These are phyloP conservation scores for Tubulanus polymorphus DNA, from an alignment of 2,888 invertebrate genomes.

Conservation along the genomic window DNA sequence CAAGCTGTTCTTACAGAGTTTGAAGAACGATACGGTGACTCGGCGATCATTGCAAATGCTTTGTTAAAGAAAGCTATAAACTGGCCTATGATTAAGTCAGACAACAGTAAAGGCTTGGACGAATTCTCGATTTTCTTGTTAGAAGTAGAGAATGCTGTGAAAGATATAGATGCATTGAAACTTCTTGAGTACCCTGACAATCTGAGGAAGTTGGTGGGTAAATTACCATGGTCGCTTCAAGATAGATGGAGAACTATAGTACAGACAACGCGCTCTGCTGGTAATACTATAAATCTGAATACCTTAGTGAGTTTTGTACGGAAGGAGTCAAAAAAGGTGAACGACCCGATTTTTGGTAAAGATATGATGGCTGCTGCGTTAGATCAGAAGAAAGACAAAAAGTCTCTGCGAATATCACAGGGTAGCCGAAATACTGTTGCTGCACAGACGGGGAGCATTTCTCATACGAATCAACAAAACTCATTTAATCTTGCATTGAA, in stretches of 20 bases:
- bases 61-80: constrained; percentile 4
- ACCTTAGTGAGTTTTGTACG: constrained; percentile 3
- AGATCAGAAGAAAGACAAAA: too few relatives aligned
- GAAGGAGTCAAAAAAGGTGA: constrained; percentile 3
- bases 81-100: constrained; percentile 6
- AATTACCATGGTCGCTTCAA: too few relatives aligned
- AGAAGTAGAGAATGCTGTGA: neutral
- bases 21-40: constrained; percentile 3
- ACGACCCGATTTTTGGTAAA: too few relatives aligned
- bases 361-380: too few relatives aligned
- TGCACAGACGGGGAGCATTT: too few relatives aligned
- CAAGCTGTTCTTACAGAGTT: constrained; percentile 1
- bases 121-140: neutral
- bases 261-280: too few relatives aligned
- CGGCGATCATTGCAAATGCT: constrained; percentile 1
- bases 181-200: constrained; percentile 20
- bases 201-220: constrained; percentile 10
- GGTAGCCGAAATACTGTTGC: too few relatives aligned
- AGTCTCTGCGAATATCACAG: too few relatives aligned
- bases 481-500: too few relatives aligned
- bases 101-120: neutral
- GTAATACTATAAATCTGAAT: neutral
- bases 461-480: too few relatives aligned
- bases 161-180: neutral
- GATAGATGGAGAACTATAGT: too few relatives aligned